Percentiles rank a stretch among this genome's conserved stretches.
phyloP scores from a whole-genome alignment of 2,113 vertebrate species.

The Orientallactaga bullata region DNA sequence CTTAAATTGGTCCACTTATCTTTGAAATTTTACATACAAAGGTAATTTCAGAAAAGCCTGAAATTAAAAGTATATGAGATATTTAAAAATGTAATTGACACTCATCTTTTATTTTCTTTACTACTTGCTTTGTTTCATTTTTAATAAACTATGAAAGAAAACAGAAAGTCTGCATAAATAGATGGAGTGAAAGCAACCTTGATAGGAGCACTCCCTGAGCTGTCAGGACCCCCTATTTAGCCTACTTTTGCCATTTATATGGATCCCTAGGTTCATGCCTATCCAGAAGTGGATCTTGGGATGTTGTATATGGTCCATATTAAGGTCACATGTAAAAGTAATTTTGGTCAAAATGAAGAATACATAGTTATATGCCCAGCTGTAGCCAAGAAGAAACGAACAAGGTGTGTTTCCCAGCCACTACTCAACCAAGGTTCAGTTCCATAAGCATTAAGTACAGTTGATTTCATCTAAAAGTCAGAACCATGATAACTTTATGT shows the following conservation, averaged over 20 bases:
- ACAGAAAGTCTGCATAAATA: background rate
- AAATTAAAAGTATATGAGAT: background rate
- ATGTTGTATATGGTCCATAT: too few species aligned
- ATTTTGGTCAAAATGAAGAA: conserved; percentile 28
- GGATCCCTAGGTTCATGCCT: background rate
- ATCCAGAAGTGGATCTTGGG: background rate
- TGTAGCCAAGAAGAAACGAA: too few species aligned
- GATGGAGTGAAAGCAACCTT: background rate
- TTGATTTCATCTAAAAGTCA: conserved; percentile 34
- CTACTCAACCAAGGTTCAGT: background rate
- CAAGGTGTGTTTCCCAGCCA: background rate
- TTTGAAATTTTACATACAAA: background rate
- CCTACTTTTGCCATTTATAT: background rate
- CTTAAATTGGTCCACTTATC: background rate
- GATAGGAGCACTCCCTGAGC: background rate
- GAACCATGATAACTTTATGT: background rate
- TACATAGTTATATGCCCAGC: background rate
- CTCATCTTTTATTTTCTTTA: background rate
- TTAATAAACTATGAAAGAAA: background rate
- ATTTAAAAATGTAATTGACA: background rate
- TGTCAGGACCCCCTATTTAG: background rate
- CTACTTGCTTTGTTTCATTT: background rate
- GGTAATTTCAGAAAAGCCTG: background rate
- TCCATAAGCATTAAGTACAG: background rate
- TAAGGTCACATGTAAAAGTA: background rate